These are phyloP conservation scores for Lepilemur septentrionalis DNA, from an alignment of 2,797 vertebrate genomes.

Conservation along the genomic window DNA sequence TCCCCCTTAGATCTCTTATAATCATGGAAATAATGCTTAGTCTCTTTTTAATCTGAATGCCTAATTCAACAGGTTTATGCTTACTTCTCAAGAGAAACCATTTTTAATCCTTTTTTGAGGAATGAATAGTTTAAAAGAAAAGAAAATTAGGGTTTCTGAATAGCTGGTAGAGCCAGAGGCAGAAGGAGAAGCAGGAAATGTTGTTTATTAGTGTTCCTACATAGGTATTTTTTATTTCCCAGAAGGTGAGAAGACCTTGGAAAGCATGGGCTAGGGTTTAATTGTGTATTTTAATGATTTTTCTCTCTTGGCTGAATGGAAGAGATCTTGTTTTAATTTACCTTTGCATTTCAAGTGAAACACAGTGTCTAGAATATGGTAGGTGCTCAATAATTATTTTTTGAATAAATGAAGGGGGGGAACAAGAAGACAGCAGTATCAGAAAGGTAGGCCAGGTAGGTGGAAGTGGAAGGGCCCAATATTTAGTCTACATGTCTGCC, in stretches of 20 bases:
- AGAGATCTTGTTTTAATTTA: conserved; percentile 11
- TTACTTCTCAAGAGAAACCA: conserved; percentile 4
- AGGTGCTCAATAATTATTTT: background rate
- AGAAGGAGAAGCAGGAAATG: background rate
- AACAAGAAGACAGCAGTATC: background rate
- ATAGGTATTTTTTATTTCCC: conserved; percentile 43
- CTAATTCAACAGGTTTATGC: conserved; percentile 19
- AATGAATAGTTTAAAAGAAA: conserved; percentile 10
- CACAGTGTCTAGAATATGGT: background rate
- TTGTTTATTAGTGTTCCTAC: background rate
- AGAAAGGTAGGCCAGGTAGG: background rate
- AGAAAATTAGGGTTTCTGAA: conserved; percentile 28
- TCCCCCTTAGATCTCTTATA: background rate
- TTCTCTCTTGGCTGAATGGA: background rate
- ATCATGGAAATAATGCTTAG: background rate
- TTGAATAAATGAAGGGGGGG: background rate
- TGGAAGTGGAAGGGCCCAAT: background rate
- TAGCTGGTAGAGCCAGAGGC: background rate
- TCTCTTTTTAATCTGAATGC: conserved; percentile 16
- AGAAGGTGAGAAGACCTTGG: background rate
- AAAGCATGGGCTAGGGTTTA: background rate
- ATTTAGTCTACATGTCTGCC: background rate
- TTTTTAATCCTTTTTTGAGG: background rate
- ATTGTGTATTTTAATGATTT: conserved; percentile 26
- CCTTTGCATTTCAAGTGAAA: background rate